These are phyloP conservation scores for Caenorhabditis brenneri DNA, from an alignment of 1,140 invertebrate species.

Conservation along the genomic window DNA sequence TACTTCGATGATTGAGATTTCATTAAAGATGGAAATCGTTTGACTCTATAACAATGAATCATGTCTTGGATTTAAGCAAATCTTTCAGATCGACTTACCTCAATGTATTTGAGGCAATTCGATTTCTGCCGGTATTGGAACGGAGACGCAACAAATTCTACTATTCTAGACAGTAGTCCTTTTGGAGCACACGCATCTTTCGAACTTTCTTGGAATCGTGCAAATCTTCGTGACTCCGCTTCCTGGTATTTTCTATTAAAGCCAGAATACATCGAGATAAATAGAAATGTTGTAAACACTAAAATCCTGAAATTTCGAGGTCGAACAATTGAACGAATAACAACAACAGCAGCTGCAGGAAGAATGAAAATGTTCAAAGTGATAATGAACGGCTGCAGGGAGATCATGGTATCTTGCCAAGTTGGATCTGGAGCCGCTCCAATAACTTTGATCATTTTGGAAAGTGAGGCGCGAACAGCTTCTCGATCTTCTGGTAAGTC, in stretches of 20 bases:
- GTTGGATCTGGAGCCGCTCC: background rate
- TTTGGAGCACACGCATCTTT: background rate
- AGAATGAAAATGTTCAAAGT: background rate
- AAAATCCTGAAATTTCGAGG: constrained; percentile 31
- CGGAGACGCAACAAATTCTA: background rate
- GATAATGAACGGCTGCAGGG: background rate
- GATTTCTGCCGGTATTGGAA: constrained; percentile 10
- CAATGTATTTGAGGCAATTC: constrained; percentile 15
- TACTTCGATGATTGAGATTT: constrained; percentile 15
- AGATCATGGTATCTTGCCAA: background rate
- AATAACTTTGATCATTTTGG: background rate
- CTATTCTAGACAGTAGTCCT: constrained; percentile 6
- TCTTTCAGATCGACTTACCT: background rate
- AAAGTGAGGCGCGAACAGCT: background rate
- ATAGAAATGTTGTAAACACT: background rate
- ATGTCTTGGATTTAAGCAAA: too few relatives aligned
- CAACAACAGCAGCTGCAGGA: background rate
- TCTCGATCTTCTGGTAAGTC: background rate
- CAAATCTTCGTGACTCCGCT: background rate
- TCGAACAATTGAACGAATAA: background rate
- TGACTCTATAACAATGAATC: constrained; percentile 21
- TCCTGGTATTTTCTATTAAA: constrained; percentile 25
- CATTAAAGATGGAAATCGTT: constrained; percentile 6
- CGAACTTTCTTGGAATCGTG: background rate
- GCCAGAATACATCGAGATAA: constrained; percentile 4